Base-by-base conservation (phyloP, 2,797 vertebrate species). In the Myotis pilosus region DNA sequence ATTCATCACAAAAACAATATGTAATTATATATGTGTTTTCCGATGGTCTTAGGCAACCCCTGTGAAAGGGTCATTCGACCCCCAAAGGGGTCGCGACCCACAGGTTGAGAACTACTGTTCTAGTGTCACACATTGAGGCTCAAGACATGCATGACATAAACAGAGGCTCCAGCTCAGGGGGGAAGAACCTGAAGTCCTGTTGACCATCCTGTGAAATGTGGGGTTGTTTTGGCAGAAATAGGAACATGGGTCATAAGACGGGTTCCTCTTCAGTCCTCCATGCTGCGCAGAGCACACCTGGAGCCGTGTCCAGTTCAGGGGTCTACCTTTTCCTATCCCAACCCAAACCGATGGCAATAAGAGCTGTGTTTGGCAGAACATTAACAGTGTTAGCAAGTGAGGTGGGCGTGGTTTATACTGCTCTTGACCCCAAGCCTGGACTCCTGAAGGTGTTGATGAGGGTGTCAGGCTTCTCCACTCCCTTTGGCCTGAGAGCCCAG, bases 201-300 rank as follows among this genome's bases (percentile, higher is more conserved):
- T 33, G 28, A 33, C 47, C 16, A 1, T 68, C 75, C 68, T 38
- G 3, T 81, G 36, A 80, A 92, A 38, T 11, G n/a, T 0, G 71
- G 53, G 16, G 36, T 20, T 49, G 4, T 30, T 79, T 38, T 5
- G 30, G 17, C 36, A 88, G 64, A 88, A 83, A 57, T 20, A 36
- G 72, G 66, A 55, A 60, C 0, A 0, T 5, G 64, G 36, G 9
- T 23, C 7, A 0, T 19, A 36, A 28, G 44, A 17, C 13, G 3
- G 9, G 15, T 17, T 10, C 19, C 53, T 85, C 36, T 75, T 69
- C 5, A 8, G 33, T 57, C 30, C 41, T 64, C 44, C 2, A 0
- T 7, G 22, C 30, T 16, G 20, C 2, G 1, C 30, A 51, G 57
- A 44, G 60, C 44, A 25, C 2, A 3, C 17, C 33, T 41, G 5